Percentiles rank a stretch among this genome's conserved stretches.
These are phyloP conservation scores for Trialeurodes vaporariorum DNA, from an alignment of 1,140 invertebrate species.

Conservation along the genomic window DNA sequence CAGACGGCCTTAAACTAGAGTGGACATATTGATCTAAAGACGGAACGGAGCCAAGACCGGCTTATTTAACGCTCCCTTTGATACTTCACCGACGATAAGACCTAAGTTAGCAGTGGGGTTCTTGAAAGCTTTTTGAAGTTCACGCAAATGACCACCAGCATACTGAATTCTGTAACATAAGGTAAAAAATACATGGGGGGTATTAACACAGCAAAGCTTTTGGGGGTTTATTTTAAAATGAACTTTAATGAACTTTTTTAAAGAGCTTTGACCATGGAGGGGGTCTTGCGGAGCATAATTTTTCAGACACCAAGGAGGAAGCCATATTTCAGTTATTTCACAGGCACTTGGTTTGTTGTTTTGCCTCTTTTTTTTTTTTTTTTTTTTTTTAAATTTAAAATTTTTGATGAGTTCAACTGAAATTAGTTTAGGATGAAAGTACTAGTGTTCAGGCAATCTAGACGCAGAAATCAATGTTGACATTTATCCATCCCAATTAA, in stretches of 20 bases:
- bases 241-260: too few relatives aligned
- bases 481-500: too few relatives aligned
- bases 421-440: too few relatives aligned
- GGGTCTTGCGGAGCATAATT: background rate
- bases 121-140: slow-evolving; percentile 75
- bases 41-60: slow-evolving; percentile 54
- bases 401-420: too few relatives aligned
- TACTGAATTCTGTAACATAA: slow-evolving; percentile 58
- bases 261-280: background rate
- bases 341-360: too few relatives aligned
- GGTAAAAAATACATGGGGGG: slow-evolving; percentile 28
- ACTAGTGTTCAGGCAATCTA: too few relatives aligned
- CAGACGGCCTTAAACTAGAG: slow-evolving; percentile 50
- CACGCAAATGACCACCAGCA: slow-evolving; percentile 74
- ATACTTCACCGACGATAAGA: slow-evolving; percentile 73
- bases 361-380: too few relatives aligned
- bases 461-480: too few relatives aligned
- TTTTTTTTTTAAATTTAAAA: too few relatives aligned
- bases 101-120: slow-evolving; percentile 77
- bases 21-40: slow-evolving; percentile 47
- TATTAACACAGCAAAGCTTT: background rate
- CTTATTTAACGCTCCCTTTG: slow-evolving; percentile 63
- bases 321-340: too few relatives aligned
- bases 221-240: too few relatives aligned
- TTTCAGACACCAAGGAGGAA: too few relatives aligned